Evolutionary conservation across 2,888 invertebrate species (phyloP).

Genomic region (Netelia fuscicornis): DNA sequence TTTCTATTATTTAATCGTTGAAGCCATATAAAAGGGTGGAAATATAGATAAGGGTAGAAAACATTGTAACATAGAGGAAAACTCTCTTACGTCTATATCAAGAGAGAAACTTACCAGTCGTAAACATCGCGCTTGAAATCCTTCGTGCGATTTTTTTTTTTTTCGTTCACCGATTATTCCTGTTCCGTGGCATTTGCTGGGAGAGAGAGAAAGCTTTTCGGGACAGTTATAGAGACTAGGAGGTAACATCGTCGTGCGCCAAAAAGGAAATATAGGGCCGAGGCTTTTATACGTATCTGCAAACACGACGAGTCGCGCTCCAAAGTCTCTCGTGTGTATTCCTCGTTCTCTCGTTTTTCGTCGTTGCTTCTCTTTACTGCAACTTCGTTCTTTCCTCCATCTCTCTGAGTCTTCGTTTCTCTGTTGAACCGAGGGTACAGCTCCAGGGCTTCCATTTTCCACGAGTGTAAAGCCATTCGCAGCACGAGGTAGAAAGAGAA

Average conservation of each 20-base stretch:
- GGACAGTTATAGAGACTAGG: slow-evolving; percentile 6
- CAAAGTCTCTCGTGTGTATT: slow-evolving; percentile 34
- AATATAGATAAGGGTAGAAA: slow-evolving; percentile 1
- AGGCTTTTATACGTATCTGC: slow-evolving; percentile 43
- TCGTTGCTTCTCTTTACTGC: not conserved
- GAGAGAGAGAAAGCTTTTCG: slow-evolving; percentile 18
- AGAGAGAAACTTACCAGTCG: slow-evolving; percentile 6
- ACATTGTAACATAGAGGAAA: not conserved
- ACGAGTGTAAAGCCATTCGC: slow-evolving; percentile 47
- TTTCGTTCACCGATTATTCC: slow-evolving; percentile 10
- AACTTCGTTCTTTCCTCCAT: slow-evolving; percentile 1
- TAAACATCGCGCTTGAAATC: slow-evolving; percentile 19
- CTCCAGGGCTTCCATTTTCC: slow-evolving; percentile 59
- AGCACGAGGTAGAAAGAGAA: slow-evolving; percentile 15
- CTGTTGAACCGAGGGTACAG: slow-evolving; percentile 20
- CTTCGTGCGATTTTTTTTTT: not conserved
- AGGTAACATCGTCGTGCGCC: not conserved
- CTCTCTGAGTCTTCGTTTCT: slow-evolving; percentile 1
- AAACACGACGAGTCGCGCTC: slow-evolving; percentile 25
- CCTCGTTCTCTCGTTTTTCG: slow-evolving; percentile 13
- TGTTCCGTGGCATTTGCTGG: slow-evolving; percentile 9
- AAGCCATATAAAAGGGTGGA: not conserved
- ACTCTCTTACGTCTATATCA: not conserved
- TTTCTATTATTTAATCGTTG: not conserved
- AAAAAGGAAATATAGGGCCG: slow-evolving; percentile 40